Evolutionary conservation across 2,888 invertebrate species (phyloP), one percentile per base, ranked within the genome.

Genomic region (Phaedon cochleariae): DNA sequence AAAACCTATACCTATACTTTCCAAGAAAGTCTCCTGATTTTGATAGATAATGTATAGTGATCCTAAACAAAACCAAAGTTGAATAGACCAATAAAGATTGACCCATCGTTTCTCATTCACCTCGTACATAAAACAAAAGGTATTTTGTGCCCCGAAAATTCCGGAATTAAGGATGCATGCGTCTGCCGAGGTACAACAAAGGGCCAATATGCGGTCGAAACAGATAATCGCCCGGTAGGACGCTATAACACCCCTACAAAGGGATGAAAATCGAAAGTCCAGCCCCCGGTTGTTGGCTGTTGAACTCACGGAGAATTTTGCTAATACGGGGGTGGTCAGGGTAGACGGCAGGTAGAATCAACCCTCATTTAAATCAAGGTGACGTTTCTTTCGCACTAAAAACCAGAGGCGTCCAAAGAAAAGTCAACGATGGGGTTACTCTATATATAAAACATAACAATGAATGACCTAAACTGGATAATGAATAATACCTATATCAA

Each of bases 261-360:
- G 70, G 74, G 72, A 69, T 64, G 60, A 72, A 69, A 71, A 72
- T 70, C 69, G 69, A 67, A 69, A 69, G 53, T 62, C 49, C 51
- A 59, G 54, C 59, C 41, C 41, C 41, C 41, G 41, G 26, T 26
- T 3, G 54, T 54, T 65, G 64, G 67, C 63, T 62, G 52, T 59
- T 41, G 46, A 48, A 51, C 60, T 41, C 41, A 4, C 53, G 51
- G 61, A 63, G 62, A 68, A 73, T 73, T 76, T 74, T 69, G 76
- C 76, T 74, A 76, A 76, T 74, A 75, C 68, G 75, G 71, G 76
- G 76, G 76, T 75, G 76, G 76, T 69, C 71, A 70, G 72, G 70
- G 71, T 68, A 62, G 62, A 66, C 60, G 65, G 77, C 77, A 78
- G 78, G 77, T 78, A 77, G 78, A 74, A 73, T 70, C 73, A 76